Conservation (phyloP, 2,888 invertebrate species). For the Drosophila siamana region DNA sequence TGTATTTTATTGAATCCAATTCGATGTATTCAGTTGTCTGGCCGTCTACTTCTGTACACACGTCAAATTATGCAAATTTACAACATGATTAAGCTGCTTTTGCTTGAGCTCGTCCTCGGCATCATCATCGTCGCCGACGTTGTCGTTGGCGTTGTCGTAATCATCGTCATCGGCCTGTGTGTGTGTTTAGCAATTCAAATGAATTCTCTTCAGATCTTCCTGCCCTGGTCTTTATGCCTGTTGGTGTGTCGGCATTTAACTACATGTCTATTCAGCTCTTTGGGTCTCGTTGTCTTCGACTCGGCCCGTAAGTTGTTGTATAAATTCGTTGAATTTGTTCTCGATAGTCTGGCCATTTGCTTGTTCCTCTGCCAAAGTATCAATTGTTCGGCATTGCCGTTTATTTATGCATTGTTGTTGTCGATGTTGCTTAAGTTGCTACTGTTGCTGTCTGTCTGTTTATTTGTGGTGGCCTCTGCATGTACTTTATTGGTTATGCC, state of each 20-base stretch:
- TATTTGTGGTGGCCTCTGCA: slow-evolving; percentile 46
- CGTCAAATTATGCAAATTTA: slow-evolving; percentile 80
- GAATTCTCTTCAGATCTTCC: slow-evolving; percentile 60
- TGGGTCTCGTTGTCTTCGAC: slow-evolving; percentile 19
- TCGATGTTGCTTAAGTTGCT: slow-evolving; percentile 31
- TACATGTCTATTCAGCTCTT: slow-evolving; percentile 43
- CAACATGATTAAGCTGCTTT: slow-evolving; percentile 78
- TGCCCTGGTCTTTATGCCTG: slow-evolving; percentile 17
- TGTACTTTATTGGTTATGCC: slow-evolving; percentile 59
- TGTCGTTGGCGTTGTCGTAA: background rate
- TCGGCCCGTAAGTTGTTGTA: slow-evolving; percentile 26
- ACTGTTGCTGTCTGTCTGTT: slow-evolving; percentile 40
- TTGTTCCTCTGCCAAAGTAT: slow-evolving; percentile 59
- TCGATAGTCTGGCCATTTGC: slow-evolving; percentile 41
- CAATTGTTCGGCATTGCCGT: slow-evolving; percentile 69
- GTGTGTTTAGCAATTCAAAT: slow-evolving; percentile 80
- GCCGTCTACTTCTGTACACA: slow-evolving; percentile 37
- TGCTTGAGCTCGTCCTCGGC: slow-evolving; percentile 17
- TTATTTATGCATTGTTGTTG: slow-evolving; percentile 67
- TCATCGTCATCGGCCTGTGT: slow-evolving; percentile 32
- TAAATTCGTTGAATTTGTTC: slow-evolving; percentile 66
- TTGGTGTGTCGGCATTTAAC: slow-evolving; percentile 61
- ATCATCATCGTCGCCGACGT: background rate
- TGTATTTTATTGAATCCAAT: slow-evolving; percentile 7
- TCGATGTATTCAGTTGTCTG: slow-evolving; percentile 33